Percentiles rank a stretch among this genome's conserved stretches.
Evolutionary conservation across 1,140 invertebrate genomes (phyloP).

Genomic region (Drosophila grimshawi): DNA sequence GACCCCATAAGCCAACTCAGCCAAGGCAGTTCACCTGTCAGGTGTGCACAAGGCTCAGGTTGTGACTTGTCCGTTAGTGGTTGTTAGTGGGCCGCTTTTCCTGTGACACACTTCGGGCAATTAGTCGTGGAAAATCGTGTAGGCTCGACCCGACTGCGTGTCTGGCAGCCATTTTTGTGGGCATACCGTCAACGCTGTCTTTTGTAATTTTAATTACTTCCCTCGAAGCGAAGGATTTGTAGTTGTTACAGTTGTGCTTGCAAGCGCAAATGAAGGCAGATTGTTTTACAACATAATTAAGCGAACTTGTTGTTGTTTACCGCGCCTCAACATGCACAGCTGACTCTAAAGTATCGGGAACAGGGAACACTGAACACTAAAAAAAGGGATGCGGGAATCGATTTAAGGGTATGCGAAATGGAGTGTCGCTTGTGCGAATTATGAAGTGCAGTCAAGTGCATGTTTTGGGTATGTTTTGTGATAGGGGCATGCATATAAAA

Average conservation of each 20-base stretch:
- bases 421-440: slow-evolving; percentile 47
- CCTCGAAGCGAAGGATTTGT: slow-evolving; percentile 57
- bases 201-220: slow-evolving; percentile 82
- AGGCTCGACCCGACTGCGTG: slow-evolving; percentile 63
- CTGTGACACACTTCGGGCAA: slow-evolving; percentile 82
- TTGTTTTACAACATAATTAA: slow-evolving; percentile 83
- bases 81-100: slow-evolving; percentile 38
- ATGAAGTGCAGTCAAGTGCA: slow-evolving; percentile 76
- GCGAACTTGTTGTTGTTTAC: slow-evolving; percentile 63
- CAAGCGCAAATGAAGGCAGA: slow-evolving; percentile 56
- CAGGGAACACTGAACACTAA: not conserved
- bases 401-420: not conserved
- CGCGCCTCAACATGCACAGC: slow-evolving; percentile 25
- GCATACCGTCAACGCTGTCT: slow-evolving; percentile 69
- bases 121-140: slow-evolving; percentile 81
- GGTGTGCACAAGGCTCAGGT: not conserved
- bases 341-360: not conserved
- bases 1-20: slow-evolving; percentile 57
- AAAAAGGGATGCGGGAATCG: not conserved
- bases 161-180: slow-evolving; percentile 70
- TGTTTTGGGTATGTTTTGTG: slow-evolving; percentile 52
- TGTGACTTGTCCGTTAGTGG: not conserved
- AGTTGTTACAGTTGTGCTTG: slow-evolving; percentile 6
- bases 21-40: slow-evolving; percentile 29
- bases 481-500: slow-evolving; percentile 53